Percentiles rank a stretch among this genome's conserved stretches.
phyloP scores from a whole-genome alignment of 2,113 vertebrate genomes.

The Pedionomus torquatus region DNA sequence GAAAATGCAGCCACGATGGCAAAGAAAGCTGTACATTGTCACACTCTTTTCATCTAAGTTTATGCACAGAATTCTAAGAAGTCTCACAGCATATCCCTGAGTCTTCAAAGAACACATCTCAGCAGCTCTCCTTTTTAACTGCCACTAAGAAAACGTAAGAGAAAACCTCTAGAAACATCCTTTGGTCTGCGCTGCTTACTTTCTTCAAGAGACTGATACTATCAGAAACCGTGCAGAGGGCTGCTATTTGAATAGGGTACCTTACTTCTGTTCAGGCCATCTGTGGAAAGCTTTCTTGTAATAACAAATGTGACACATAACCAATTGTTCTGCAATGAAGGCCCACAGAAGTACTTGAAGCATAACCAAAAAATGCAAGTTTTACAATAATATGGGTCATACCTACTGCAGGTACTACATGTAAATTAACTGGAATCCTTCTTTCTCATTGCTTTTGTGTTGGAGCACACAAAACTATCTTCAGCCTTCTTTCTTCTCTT shows the following conservation, averaged over 20 bases:
- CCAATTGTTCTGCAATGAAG: not conserved
- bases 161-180: not conserved
- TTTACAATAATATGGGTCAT: not conserved
- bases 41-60: not conserved
- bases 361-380: not conserved
- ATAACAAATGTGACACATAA: not conserved
- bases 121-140: not conserved
- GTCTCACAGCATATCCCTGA: not conserved
- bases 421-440: conserved; percentile 29
- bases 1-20: not conserved
- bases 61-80: not conserved
- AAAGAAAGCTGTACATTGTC: not conserved
- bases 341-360: not conserved
- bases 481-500: not conserved
- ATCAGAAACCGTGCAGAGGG: not conserved
- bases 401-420: conserved; percentile 71
- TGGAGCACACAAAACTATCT: not conserved
- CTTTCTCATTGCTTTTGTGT: not conserved
- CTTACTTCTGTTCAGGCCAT: not conserved
- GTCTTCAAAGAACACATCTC: not conserved
- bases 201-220: not conserved
- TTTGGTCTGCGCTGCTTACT: not conserved
- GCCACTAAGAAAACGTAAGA: not conserved
- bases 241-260: not conserved
- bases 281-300: not conserved